phyloP scores from a whole-genome alignment of 1,140 invertebrate genomes.

The Sinella curviseta region DNA sequence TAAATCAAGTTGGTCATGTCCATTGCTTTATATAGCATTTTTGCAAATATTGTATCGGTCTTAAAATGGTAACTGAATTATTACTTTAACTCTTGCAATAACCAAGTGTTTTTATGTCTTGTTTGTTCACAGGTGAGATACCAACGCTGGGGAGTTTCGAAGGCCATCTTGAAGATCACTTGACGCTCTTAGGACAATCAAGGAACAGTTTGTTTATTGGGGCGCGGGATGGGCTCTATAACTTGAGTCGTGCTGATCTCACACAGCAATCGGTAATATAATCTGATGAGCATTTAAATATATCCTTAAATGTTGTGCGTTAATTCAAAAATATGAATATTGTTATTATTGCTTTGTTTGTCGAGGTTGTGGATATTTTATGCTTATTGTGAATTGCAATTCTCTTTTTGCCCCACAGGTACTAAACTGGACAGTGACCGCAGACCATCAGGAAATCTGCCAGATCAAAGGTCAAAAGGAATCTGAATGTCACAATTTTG shows the following conservation, averaged over 20 bases:
- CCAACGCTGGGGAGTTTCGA: conserved; percentile 38
- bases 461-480: conserved; percentile 81
- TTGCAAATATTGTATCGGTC: background rate
- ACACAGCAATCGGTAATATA: conserved; percentile 19
- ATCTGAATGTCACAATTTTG: conserved; percentile 84
- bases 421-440: conserved; percentile 69
- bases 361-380: no score
- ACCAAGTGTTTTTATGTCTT: no score
- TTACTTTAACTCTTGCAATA: no score
- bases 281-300: no score
- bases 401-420: conserved; percentile 31
- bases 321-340: no score
- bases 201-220: background rate
- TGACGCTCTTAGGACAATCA: conserved; percentile 35
- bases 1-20: background rate
- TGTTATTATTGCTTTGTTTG: no score
- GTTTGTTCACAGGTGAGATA: conserved; percentile 43
- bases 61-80: background rate
- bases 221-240: background rate
- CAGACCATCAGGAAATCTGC: conserved; percentile 69
- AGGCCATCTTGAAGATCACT: conserved; percentile 46
- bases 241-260: conserved; percentile 9
- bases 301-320: no score
- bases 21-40: background rate
- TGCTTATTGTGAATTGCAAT: no score